Conservation (phyloP, 2,113 vertebrate genomes). For the Hylia prasina region DNA sequence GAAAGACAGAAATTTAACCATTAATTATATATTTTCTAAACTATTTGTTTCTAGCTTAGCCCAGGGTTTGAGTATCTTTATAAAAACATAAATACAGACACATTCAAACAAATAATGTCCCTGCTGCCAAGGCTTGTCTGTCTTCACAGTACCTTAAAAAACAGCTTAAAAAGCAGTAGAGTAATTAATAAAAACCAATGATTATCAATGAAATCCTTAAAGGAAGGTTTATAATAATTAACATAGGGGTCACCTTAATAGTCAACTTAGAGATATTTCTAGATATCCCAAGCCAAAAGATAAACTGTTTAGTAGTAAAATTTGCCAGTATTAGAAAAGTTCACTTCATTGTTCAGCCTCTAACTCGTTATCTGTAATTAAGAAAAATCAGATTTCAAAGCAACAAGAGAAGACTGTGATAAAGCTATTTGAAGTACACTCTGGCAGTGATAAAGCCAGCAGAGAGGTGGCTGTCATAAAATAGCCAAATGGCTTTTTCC, state of each 20-base stretch:
- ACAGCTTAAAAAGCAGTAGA: slow-evolving; percentile 26
- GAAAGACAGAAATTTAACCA: neutral
- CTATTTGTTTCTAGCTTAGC: neutral
- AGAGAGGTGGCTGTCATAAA: slow-evolving; percentile 74
- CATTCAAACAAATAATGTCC: slow-evolving; percentile 51
- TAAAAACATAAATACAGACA: slow-evolving; percentile 32
- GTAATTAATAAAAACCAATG: slow-evolving; percentile 26
- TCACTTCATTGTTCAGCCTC: neutral
- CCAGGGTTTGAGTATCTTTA: neutral
- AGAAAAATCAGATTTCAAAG: slow-evolving; percentile 66
- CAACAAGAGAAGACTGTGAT: slow-evolving; percentile 58
- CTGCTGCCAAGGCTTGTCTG: slow-evolving; percentile 19
- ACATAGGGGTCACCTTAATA: slow-evolving; percentile 19
- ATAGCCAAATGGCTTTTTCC: slow-evolving; percentile 78
- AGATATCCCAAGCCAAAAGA: neutral
- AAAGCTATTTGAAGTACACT: slow-evolving; percentile 52
- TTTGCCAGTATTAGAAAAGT: neutral
- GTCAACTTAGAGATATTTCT: slow-evolving; percentile 34
- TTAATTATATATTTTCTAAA: neutral
- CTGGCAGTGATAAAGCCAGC: slow-evolving; percentile 66
- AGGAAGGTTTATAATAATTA: slow-evolving; percentile 24
- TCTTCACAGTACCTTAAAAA: slow-evolving; percentile 39
- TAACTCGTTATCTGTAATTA: slow-evolving; percentile 22
- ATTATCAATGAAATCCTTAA: slow-evolving; percentile 45
- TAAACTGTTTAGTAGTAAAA: slow-evolving; percentile 10